Conservation (phyloP, 2,888 invertebrate species). For the Lymantria monacha region DNA sequence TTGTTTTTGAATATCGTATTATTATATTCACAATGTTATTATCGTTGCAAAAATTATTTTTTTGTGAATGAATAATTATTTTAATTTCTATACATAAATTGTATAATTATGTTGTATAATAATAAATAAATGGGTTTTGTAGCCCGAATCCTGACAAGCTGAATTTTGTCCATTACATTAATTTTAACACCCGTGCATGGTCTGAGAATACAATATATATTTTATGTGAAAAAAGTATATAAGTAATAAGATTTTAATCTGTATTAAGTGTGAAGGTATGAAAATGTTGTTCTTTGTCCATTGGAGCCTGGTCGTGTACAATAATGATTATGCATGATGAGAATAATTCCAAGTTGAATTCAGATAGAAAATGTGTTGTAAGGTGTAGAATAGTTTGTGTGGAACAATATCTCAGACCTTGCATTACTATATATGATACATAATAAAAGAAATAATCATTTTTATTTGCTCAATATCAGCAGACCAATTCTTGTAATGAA, state of each 20-base stretch:
- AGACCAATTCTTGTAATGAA: not conserved
- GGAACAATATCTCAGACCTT: not conserved
- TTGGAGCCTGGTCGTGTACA: slow-evolving; percentile 7
- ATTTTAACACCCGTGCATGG: not conserved
- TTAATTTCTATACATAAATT: not conserved
- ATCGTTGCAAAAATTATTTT: slow-evolving; percentile 30
- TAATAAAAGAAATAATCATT: not conserved
- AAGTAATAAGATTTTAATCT: not conserved
- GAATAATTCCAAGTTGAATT: not conserved
- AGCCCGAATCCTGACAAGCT: not conserved
- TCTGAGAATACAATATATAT: not conserved
- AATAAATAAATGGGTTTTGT: not conserved
- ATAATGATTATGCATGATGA: not conserved
- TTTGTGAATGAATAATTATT: not conserved
- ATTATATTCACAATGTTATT: slow-evolving; percentile 18
- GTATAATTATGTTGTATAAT: not conserved
- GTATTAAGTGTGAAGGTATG: not conserved
- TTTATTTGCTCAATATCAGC: not conserved
- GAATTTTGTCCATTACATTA: not conserved
- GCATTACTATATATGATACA: not conserved
- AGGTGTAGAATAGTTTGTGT: not conserved
- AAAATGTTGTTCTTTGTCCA: not conserved
- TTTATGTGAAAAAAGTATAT: not conserved
- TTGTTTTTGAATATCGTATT: slow-evolving; percentile 20
- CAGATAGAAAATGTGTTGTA: slow-evolving; percentile 1